Evolutionary conservation across 2,888 invertebrate genomes (phyloP), one percentile per base, ranked within the genome.

Genomic region (Thecocarcelia acutangulata): DNA sequence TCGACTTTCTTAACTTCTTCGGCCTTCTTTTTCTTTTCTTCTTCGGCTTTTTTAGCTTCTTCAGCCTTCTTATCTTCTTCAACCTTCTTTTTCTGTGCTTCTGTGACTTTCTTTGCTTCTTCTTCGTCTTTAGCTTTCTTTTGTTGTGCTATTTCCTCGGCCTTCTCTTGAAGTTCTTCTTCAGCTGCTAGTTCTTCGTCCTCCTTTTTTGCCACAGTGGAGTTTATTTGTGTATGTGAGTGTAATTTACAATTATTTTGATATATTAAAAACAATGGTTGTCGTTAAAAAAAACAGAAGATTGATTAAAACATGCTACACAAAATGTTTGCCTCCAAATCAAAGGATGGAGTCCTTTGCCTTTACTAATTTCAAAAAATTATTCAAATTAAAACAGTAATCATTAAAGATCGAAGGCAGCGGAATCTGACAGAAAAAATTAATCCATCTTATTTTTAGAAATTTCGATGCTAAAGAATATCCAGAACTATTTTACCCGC

Each of bases 21-120:
- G 75, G 33, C 13, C 12, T 69, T 73, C 13, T 58, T 63, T 64
- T 64, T 17, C 8, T 46, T 12, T 21, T 40, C 19, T 17, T 42
- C 42, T 33, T 19, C 42, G 15, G 15, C 15, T 15, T 50, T 48
- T 11, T 59, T 42, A 28, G 28, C 48, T 19, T 48, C 46, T 9
- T 46, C 48, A 1, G 48, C 8, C 48, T 19, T 48, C 17, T 92
- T 91, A 84, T 93, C 93, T 19, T 92, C 90, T 83, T 92, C 91
- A 74, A 33, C 13, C 12, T 69, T 73, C 13, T 58, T 63, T 61
- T 64, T 17, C 8, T 46, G 6, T n/a, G 21, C n/a, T 17, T 42
- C 42, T 17, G 9, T 24, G 15, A 6, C 11, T 50, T 50, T 37
- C 48, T n/a, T 12, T 17, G 2, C 24, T 46, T 44, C n/a, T 1